Evolutionary conservation across 2,797 vertebrate genomes (phyloP), one percentile per base, ranked within the genome.

Genomic region (Spea hammondii): DNA sequence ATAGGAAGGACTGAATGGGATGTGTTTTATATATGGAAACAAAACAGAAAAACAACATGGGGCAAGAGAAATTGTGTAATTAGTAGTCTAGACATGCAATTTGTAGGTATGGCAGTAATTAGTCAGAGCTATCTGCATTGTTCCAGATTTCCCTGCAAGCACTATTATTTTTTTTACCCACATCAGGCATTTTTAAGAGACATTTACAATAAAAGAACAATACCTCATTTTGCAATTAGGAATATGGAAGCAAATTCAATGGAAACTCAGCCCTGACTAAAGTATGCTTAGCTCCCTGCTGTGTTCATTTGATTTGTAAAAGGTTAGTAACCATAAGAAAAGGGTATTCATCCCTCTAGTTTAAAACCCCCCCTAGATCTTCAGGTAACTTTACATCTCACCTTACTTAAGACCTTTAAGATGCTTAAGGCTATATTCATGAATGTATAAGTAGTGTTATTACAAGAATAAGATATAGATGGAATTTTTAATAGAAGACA

Each of bases 1-100:
- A 77, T 74, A 73, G 85, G 74, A 82, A 84, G 82, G 48, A 68
- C 70, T 50, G 74, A 88, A 85, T 84, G 82, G 86, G 79, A 84
- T 80, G 85, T 46, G 46, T 65, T 62, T 84, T 86, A 81, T 79
- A 75, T 84, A 67, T 7, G 50, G 68, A 83, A 70, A 77, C 80
- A 84, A 84, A 85, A 84, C 81, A 82, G 83, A 84, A 62, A 32
- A 78, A 82, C 74, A 77, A 80, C 49, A 65, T 46, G 75, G 11
- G 14, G 60, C 32, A 66, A 78, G n/a, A 59, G 46, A 4, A 11
- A 79, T 77, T 60, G 78, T 77, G 44, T 47, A 78, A 74, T 80
- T 82, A 86, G 57, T 44, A 83, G 45, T 84, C 65, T 77, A 79
- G 81, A 65, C 64, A 80, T 73, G 69, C 85, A 82, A 46, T 64